A percentile compares a stretch with the other conserved stretches of the same genome.
Conservation (phyloP, 2,113 vertebrate genomes). For the Oncorhynchus keta region DNA sequence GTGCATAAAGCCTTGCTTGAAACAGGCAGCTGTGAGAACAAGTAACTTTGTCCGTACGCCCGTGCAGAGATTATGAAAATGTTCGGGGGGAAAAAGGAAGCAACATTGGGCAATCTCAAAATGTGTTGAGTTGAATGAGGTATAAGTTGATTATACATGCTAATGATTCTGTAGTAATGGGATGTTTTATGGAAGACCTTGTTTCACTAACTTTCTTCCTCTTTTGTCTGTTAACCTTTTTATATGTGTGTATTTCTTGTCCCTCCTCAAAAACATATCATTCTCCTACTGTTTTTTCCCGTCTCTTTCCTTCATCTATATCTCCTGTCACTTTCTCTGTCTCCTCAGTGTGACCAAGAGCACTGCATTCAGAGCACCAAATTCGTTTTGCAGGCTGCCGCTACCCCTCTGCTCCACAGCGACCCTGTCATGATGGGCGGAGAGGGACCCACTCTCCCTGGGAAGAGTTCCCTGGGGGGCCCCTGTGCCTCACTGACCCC, state of each 20-base stretch:
- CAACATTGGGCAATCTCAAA: neutral
- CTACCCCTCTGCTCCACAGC: constrained; percentile 88
- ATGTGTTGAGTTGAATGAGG: neutral
- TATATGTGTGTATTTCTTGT: neutral
- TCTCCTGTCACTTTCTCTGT: constrained; percentile 38
- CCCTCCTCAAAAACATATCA: constrained; percentile 3
- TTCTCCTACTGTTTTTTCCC: constrained; percentile 21
- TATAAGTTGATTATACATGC: neutral
- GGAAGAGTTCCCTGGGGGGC: constrained; percentile 80
- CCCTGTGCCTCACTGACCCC: constrained; percentile 82
- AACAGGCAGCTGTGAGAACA: neutral
- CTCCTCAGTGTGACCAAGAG: constrained; percentile 88
- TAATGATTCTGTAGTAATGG: neutral
- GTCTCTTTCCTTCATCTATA: constrained; percentile 20
- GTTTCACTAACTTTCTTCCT: constrained; percentile 71
- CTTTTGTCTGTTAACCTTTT: constrained; percentile 19
- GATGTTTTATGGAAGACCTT: neutral
- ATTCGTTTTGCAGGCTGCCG: constrained; percentile 93
- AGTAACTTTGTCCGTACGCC: neutral
- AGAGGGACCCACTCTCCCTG: constrained; percentile 80
- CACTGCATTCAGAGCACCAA: constrained; percentile 98
- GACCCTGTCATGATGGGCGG: constrained; percentile 82
- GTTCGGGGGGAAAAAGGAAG: too few relatives aligned
- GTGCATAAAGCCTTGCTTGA: neutral
- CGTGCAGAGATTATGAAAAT: neutral